Base-by-base conservation (phyloP, 2,888 invertebrate species). In the Caenorhabditis macrosperma region DNA sequence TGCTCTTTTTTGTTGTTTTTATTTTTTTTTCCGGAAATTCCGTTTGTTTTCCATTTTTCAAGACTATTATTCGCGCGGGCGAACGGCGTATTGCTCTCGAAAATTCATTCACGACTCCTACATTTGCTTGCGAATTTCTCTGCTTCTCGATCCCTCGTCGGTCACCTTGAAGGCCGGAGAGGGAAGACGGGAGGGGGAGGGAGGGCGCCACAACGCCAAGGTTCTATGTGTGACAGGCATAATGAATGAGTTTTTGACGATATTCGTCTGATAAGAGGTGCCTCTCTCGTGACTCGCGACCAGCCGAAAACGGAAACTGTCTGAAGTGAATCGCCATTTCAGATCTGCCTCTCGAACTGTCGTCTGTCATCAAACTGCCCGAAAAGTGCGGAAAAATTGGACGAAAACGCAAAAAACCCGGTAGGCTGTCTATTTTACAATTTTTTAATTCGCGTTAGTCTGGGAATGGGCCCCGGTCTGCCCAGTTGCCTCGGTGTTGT, bases 231-330 rank as follows among this genome's bases (percentile, higher is more conserved):
- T 74, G 74, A 74, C 74, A 74, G 74, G 64, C 57, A 64, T 74
- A 74, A 74, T 74, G 74, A 74, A 74, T 74, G 74, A 64, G 74
- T 64, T 64, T 72, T 64, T 28, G 46, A 28, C 59, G 59, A 44
- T 44, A 59, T 17, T 44, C 41, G 20, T 22, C n/a, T 38, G 7
- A 26, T 30, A 26, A 38, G 7, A 12, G 17, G 52, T 28, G 20
- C 28, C 28, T 68, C 26, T 41, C 72, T 64, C 74, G 64, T 74
- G 74, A 74, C 74, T 74, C 64, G 24, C 24, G 15, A 15, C n/a
- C 35, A n/a, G 22, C 22, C 26, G 20, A 20, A 28, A 30, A 55
- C n/a, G 12, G n/a, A 64, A 66, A 17, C n/a, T 28, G n/a, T n/a
- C 20, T 9, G n/a, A 61, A 54, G 44, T 35, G n/a, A 10, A 26